Evolutionary conservation across 2,888 invertebrate genomes (phyloP), one percentile per base, ranked within the genome.

Genomic region (Cacoxenus indagator): DNA sequence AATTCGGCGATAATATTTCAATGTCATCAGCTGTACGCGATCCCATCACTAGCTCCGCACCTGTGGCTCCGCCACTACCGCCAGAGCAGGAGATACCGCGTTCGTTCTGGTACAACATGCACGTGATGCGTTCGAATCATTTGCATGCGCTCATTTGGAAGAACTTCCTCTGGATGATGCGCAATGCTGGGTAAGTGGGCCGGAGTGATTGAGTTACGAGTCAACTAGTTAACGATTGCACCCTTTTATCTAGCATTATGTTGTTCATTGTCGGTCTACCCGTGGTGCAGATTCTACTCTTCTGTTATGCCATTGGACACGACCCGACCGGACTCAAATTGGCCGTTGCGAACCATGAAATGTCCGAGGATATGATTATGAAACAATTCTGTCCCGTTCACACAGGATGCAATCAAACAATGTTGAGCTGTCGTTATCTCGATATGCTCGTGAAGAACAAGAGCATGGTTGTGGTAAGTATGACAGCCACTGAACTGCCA

Each of bases 241-340:
- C 27, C 29, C 29, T 64, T 66, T 26, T 17, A 83, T 86, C 19
- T 85, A 94, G 94, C 0, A 91, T 96, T 45, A 92, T 97, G 90
- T 87, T 93, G 57, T 97, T 97, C 87, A 93, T 97, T 76, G 92
- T 96, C 73, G 93, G 94, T 14, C 90, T 97, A 64, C 97, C 97
- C 0, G 92, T 96, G 2, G 90, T 93, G 1, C 96, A 97, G 89
- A 95, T 95, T 82, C 89, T 96, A 24, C 88, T 97, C 57, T 97
- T 97, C 89, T 97, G 96, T 85, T 88, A 95, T 64, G 94, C 96
- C 17, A 94, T 96, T 77, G 96, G 96, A n/a, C 94, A 94, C 84
- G 94, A 95, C 85, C 96, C 96, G 0, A 89, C 90, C 6, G 93
- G 93, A 14, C 89, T 97, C 0, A 91, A 91, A 54, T 86, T 97